Base-by-base conservation (phyloP, 1,140 invertebrate species). In the Habropoda laboriosa region DNA sequence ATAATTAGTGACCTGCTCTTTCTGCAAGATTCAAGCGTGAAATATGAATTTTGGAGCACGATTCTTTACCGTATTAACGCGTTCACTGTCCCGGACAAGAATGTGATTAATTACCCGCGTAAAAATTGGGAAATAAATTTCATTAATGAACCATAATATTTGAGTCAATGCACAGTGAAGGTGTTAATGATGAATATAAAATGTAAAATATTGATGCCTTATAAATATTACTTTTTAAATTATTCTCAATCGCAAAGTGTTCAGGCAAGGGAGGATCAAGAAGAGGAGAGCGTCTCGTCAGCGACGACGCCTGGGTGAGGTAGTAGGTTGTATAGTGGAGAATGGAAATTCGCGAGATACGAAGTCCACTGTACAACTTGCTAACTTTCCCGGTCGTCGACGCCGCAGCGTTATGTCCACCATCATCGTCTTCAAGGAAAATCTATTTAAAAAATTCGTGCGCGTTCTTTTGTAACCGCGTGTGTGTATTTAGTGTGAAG, bases 311-410 rank as follows among this genome's bases (percentile, higher is more conserved):
- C 94, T 93, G 93, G 94, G 94, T 95, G 95, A 96, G 95, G 95
- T 96, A 96, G 95, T 95, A 95, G 95, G 95, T 96, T 96, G 95
- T 96, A 96, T 95, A 95, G 95, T 95, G 95, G 91, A 94, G 94
- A 94, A 95, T 94, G 94, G 95, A 94, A 94, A 94, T 92, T 93
- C 90, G 93, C 94, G 92, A 74, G 92, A 94, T 94, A 91, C 90
- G 90, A 90, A 92, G 90, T 92, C 89, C 91, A 95, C 95, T 96
- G 94, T 96, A 95, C 95, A 95, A 94, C 95, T 95, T 95, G 95
- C 95, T 96, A 95, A 95, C 95, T 95, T 95, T 95, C 95, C 94
- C 93, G 90, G 94, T 93, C 84, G 88, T 92, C 90, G 92, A 89
- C 90, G 90, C 90, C 85, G 30, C 92, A 80, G 63, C 92, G 88